Base-by-base conservation (phyloP, 1,140 invertebrate species). In the Papilio dardanus region DNA sequence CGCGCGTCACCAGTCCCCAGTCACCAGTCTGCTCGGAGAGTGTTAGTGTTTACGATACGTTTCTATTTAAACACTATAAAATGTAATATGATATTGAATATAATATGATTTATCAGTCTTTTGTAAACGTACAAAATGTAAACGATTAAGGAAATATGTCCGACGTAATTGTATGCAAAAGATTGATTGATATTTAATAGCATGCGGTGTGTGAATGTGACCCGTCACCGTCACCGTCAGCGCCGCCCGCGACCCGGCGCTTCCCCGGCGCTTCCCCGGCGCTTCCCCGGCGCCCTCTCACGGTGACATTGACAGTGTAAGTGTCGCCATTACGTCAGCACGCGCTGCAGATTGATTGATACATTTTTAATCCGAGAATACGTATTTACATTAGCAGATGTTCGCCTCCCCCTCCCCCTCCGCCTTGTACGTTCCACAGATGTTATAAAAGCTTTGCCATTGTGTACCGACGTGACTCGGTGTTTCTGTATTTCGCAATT, bases 131-230 rank as follows among this genome's bases (percentile, higher is more conserved):
- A 37, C 35, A 37, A 46, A 19, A 19, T n/a, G 42, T n/a, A 58
- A 28, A 58, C 24, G 3, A 24, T 10, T 21, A 16, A 24, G 21
- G 14, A 24, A 50, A 28, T 4, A 58, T 5, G 21, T 28, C 21
- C 54, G 14, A 0, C 14, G 54, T 24, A 28, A 58, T 30, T 14
- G 28, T 30, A 14, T 24, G 24, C 30, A 28, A 58, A 58, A 58
- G 24, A 58, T 58, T 58, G 54, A 58, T 58, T 58, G 24, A 12
- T 58, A 58, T 58, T 58, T 58, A 58, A 58, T 58, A 30, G 8
- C 54, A 21, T 24, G 24, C 24, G 54, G 30, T 24, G 54, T 28
- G 8, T 28, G 21, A 58, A 28, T 28, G 2, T 58, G 21, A 24
- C 54, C 10, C 54, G 54, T 24, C 50, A 24, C 19, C 50, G 19